phyloP scores from a whole-genome alignment of 2,113 vertebrate genomes.

The Baryphthengus martii region DNA sequence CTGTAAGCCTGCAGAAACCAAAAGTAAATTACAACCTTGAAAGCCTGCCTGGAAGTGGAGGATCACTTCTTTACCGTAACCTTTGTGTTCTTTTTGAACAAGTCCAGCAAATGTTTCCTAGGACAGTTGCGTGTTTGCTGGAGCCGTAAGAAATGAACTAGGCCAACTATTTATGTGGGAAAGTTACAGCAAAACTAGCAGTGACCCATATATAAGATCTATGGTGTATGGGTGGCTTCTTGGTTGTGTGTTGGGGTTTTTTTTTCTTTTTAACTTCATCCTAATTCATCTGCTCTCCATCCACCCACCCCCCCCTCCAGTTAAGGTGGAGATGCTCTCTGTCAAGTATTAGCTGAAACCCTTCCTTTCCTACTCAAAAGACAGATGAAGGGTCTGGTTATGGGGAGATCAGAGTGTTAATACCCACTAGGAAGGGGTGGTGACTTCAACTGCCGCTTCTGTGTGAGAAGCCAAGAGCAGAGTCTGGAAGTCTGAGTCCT shows the following conservation, averaged over 20 bases:
- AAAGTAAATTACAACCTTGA: background rate
- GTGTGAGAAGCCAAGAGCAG: background rate
- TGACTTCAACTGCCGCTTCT: background rate
- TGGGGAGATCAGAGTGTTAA: background rate
- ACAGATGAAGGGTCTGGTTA: background rate
- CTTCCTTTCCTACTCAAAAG: background rate
- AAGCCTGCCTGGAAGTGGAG: conserved; percentile 1
- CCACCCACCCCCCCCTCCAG: too few relatives aligned
- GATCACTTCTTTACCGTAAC: background rate
- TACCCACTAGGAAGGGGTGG: accelerated
- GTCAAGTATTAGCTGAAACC: background rate
- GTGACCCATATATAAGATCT: background rate
- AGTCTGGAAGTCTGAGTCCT: background rate
- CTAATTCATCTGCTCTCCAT: accelerated
- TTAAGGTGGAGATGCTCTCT: background rate
- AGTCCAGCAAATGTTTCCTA: background rate
- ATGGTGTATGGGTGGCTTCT: background rate
- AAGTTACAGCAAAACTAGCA: background rate
- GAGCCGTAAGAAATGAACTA: background rate
- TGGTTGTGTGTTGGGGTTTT: too few relatives aligned
- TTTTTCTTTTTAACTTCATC: background rate
- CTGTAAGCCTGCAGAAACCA: background rate
- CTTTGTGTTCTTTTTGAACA: background rate
- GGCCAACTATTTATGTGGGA: background rate
- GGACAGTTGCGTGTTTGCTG: background rate